Evolutionary conservation across 2,797 vertebrate genomes (phyloP), one percentile per base, ranked within the genome.

Genomic region (Aphelocoma californica): DNA sequence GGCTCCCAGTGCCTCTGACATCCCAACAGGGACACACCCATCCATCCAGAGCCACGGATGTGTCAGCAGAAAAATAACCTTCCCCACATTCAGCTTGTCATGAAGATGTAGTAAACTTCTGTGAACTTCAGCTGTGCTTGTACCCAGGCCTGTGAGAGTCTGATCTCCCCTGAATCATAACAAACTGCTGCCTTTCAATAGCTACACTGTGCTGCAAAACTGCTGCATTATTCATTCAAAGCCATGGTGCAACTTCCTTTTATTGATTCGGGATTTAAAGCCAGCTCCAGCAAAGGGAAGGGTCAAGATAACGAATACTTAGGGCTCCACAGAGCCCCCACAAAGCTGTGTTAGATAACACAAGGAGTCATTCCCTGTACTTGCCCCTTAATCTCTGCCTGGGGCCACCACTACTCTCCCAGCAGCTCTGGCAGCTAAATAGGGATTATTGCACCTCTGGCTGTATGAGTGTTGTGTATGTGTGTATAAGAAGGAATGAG

Each of bases 351-450:
- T 36, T 57, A 47, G 66, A 40, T 56, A 95, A 81, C 2, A 3
- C 26, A 29, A 11, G 65, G 80, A 95, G 62, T 56, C 69, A 86
- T 26, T 56, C 78, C 12, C 5, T 26, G 36, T 15, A 14, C 61
- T 89, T 75, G 57, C 47, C 73, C 77, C 77, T 72, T 95, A 51
- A 95, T 88, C 70, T 88, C 86, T 88, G 88, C 90, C 91, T 69
- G 45, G 32, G 87, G 87, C 79, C 79, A 90, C 61, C 54, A 57
- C 73, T 13, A 19, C 64, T 58, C 47, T 78, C 90, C 80, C 65
- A 57, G 14, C 60, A 34, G 29, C 57, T 47, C 44, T 69, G 73
- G 69, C 54, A 93, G 69, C 70, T 47, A 57, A 64, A 87, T 3
- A 40, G 58, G 56, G 56, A 81, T 95, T 84, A 75, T 81, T 88